phyloP scores from a whole-genome alignment of 2,113 vertebrate species.

The Scomber scombrus region DNA sequence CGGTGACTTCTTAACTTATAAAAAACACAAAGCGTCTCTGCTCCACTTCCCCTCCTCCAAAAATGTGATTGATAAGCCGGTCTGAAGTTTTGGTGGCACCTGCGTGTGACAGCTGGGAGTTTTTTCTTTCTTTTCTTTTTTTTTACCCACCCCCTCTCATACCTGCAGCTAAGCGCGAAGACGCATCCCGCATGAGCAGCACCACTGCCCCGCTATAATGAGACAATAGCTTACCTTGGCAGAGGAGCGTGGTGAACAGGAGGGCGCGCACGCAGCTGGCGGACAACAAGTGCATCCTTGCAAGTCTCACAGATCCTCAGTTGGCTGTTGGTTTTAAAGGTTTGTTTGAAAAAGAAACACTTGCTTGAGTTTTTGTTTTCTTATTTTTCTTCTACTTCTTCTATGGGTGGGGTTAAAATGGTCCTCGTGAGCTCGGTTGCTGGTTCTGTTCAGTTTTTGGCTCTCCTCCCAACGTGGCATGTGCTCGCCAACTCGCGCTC shows the following conservation, averaged over 20 bases:
- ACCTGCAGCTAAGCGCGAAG: constrained; percentile 20
- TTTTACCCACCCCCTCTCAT: background rate
- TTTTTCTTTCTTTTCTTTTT: background rate
- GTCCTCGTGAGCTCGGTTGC: constrained; percentile 34
- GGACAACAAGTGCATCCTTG: constrained; percentile 84
- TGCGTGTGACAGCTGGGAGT: constrained; percentile 37
- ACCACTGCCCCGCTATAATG: background rate
- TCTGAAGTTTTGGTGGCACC: constrained; percentile 60
- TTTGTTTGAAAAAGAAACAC: constrained; percentile 16
- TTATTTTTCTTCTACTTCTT: background rate
- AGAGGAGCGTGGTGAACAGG: constrained; percentile 57
- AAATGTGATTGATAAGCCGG: constrained; percentile 20
- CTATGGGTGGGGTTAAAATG: background rate
- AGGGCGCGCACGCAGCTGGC: constrained; percentile 62
- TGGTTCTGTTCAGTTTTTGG: constrained; percentile 32
- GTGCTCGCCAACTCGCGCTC: constrained; percentile 65
- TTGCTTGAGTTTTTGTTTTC: constrained; percentile 30
- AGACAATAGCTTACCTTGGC: constrained; percentile 74
- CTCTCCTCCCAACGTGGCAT: constrained; percentile 60
- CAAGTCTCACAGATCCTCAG: constrained; percentile 59
- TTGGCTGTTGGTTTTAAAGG: constrained; percentile 17
- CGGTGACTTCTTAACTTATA: background rate
- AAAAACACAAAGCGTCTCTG: background rate
- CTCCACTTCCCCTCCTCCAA: background rate
- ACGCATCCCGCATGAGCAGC: constrained; percentile 1